Evolutionary conservation across 2,888 invertebrate species (phyloP).

Genomic region (Clitarchus hookeri): DNA sequence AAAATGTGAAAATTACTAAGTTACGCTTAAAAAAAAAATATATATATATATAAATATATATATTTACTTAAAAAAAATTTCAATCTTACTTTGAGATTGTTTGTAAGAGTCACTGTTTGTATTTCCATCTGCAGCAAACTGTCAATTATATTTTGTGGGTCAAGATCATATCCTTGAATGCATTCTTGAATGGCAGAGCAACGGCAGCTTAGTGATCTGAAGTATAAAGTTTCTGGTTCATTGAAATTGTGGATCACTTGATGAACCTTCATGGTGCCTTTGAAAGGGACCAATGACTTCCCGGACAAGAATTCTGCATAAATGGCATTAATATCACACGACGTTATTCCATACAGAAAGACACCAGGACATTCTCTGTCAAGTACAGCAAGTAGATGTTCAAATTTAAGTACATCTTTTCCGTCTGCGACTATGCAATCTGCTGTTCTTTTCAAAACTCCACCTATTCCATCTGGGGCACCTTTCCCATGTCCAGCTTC

Average conservation of each 20-base stretch:
- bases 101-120: not conserved
- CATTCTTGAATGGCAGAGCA: not conserved
- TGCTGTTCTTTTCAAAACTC: not conserved
- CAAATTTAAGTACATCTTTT: not conserved
- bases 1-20: not conserved
- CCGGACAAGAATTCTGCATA: not conserved
- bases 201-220: not conserved
- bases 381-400: not conserved
- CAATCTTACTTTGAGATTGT: not conserved
- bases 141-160: not conserved
- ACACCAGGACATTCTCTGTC: not conserved
- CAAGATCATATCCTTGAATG: constrained; percentile 21
- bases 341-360: not conserved
- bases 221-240: not conserved
- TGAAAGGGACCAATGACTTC: not conserved
- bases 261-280: constrained; percentile 24
- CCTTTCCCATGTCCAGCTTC: not conserved
- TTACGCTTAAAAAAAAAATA: not conserved
- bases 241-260: not conserved
- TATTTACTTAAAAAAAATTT: not conserved
- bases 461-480: constrained; percentile 14
- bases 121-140: not conserved
- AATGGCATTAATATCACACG: constrained; percentile 15
- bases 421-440: not conserved
- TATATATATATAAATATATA: not conserved